A percentile compares a stretch with the other conserved stretches of the same genome.
Evolutionary conservation across 2,888 invertebrate species (phyloP).

Genomic region (Harpalus rufipes): DNA sequence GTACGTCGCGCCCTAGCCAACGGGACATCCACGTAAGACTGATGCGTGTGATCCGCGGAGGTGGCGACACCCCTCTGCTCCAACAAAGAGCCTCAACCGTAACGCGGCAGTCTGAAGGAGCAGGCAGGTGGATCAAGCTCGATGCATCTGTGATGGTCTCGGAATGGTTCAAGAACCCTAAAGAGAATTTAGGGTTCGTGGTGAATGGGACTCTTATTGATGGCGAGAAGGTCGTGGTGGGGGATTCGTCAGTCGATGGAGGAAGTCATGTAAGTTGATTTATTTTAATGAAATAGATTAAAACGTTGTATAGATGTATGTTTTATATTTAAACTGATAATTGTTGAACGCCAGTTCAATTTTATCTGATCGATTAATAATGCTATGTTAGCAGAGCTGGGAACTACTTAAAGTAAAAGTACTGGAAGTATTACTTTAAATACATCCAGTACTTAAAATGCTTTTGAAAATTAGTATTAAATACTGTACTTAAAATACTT

Average conservation of each 20-base stretch:
- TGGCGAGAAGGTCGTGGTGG: constrained; percentile 83
- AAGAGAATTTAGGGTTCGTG: constrained; percentile 87
- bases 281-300: not conserved
- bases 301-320: too few relatives aligned
- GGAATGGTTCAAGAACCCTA: constrained; percentile 87
- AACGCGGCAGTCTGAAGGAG: constrained; percentile 77
- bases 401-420: too few relatives aligned
- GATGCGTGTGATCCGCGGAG: constrained; percentile 72
- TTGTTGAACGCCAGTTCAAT: too few relatives aligned
- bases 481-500: too few relatives aligned
- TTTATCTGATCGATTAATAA: too few relatives aligned
- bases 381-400: too few relatives aligned
- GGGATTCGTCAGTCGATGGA: constrained; percentile 81
- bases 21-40: constrained; percentile 74
- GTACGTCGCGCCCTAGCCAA: constrained; percentile 74
- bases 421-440: too few relatives aligned
- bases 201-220: constrained; percentile 84
- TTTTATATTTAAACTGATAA: too few relatives aligned
- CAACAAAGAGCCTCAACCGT: constrained; percentile 71
- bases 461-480: too few relatives aligned
- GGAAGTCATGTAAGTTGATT: constrained; percentile 75
- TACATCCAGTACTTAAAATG: too few relatives aligned
- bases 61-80: constrained; percentile 70
- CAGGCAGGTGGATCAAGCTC: constrained; percentile 86
- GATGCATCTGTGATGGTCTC: constrained; percentile 87